A percentile compares a stretch with the other conserved stretches of the same genome.
These are phyloP conservation scores for Drosophila stalkeri DNA, from an alignment of 2,888 invertebrate genomes.

Conservation along the genomic window DNA sequence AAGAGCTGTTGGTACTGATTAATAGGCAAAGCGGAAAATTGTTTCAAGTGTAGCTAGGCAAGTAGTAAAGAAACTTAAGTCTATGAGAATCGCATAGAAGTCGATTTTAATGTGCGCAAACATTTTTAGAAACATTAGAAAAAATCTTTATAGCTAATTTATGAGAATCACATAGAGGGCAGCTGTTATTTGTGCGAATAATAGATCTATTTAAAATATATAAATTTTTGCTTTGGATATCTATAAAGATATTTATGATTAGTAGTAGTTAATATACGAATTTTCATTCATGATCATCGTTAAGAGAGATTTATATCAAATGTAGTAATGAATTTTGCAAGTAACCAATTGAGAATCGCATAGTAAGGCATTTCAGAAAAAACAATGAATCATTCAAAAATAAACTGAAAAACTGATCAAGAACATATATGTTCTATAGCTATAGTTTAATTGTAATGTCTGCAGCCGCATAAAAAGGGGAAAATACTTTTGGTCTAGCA, in stretches of 20 bases:
- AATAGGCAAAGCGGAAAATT: slow-evolving; percentile 8
- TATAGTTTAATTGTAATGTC: background rate
- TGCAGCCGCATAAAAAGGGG: background rate
- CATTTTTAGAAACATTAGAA: background rate
- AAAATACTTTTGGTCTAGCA: slow-evolving; percentile 13
- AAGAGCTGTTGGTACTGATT: slow-evolving; percentile 2
- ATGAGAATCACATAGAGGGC: slow-evolving; percentile 9
- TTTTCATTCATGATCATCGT: background rate
- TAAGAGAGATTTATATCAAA: background rate
- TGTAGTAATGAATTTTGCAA: too few species aligned
- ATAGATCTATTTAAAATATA: too few species aligned
- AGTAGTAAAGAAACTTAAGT: background rate
- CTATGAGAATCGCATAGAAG: slow-evolving; percentile 3
- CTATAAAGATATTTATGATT: background rate
- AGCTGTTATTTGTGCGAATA: background rate
- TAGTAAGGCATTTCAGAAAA: background rate
- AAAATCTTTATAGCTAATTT: background rate
- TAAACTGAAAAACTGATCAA: background rate
- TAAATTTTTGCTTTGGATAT: background rate
- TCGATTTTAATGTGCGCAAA: background rate
- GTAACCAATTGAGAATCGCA: background rate
- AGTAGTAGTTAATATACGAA: background rate
- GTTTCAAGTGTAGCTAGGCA: slow-evolving; percentile 1
- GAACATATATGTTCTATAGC: background rate
- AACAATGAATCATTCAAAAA: background rate